phyloP scores from a whole-genome alignment of 2,888 invertebrate genomes.

The Athetis lepigone region DNA sequence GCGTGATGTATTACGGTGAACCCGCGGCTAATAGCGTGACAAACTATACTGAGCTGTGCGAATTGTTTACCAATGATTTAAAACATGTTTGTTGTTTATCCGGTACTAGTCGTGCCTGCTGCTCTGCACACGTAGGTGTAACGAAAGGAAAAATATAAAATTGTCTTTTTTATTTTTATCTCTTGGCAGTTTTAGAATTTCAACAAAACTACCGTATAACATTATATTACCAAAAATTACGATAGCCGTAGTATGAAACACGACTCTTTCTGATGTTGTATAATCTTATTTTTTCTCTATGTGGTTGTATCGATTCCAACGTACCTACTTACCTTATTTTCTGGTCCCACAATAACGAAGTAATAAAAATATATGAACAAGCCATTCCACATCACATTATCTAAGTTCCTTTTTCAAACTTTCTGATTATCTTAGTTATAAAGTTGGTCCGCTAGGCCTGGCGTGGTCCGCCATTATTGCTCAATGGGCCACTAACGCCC shows the following conservation, averaged over 20 bases:
- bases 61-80: not conserved
- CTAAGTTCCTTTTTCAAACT: slow-evolving; percentile 24
- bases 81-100: not conserved
- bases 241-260: no score
- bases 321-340: no score
- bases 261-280: no score
- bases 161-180: no score
- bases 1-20: slow-evolving; percentile 27
- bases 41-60: not conserved
- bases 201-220: no score
- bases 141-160: no score
- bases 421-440: slow-evolving; percentile 27
- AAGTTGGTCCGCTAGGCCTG: slow-evolving; percentile 24
- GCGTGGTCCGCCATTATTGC: not conserved
- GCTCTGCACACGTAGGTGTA: no score
- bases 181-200: no score
- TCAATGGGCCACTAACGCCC: slow-evolving; percentile 14
- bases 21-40: not conserved
- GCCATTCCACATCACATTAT: slow-evolving; percentile 1
- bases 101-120: no score
- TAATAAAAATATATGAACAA: slow-evolving; percentile 4
- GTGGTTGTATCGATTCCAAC: no score
- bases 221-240: no score
- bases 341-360: not conserved
- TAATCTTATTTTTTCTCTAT: no score